phyloP scores from a whole-genome alignment of 2,888 invertebrate genomes.

The Phrixothrix hirtus region DNA sequence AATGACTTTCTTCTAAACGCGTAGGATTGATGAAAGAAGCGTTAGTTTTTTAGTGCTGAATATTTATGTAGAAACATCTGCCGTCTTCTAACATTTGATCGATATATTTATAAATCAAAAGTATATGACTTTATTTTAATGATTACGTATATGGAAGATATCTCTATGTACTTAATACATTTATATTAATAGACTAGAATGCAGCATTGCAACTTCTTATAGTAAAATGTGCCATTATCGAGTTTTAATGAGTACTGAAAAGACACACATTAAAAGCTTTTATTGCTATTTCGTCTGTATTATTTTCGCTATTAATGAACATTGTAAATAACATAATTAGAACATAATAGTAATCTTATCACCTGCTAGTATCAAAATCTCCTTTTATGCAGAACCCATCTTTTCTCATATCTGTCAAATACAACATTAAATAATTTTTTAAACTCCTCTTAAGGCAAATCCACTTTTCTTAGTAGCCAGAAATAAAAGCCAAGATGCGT shows the following conservation, averaged over 20 bases:
- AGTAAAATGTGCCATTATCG: conserved; percentile 12
- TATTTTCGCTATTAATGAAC: conserved; percentile 14
- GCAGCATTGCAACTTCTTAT: conserved; percentile 16
- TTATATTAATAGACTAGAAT: conserved; percentile 23
- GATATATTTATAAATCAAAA: conserved; percentile 15
- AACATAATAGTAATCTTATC: conserved; percentile 18
- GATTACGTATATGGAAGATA: conserved; percentile 12
- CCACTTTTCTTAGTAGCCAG: conserved; percentile 7
- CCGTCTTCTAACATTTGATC: conserved; percentile 12
- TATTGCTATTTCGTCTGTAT: conserved; percentile 10
- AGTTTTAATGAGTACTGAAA: conserved; percentile 19
- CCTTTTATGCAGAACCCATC: conserved; percentile 3
- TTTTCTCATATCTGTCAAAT: conserved; percentile 9
- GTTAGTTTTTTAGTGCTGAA: too few species aligned
- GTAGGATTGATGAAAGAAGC: too few species aligned
- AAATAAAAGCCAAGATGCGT: conserved; percentile 9
- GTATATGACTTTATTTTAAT: conserved; percentile 14
- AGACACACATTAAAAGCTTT: conserved; percentile 18
- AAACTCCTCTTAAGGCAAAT: conserved; percentile 6
- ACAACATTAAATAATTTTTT: conserved; percentile 10
- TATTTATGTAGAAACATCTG: too few species aligned
- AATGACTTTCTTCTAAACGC: too few species aligned
- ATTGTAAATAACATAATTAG: conserved; percentile 19
- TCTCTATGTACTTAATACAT: conserved; percentile 20
- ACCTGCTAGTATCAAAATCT: conserved; percentile 8